Percentiles rank a stretch among this genome's conserved stretches.
Evolutionary conservation across 2,113 vertebrate genomes (phyloP).

Genomic region (Laticauda laticaudata): DNA sequence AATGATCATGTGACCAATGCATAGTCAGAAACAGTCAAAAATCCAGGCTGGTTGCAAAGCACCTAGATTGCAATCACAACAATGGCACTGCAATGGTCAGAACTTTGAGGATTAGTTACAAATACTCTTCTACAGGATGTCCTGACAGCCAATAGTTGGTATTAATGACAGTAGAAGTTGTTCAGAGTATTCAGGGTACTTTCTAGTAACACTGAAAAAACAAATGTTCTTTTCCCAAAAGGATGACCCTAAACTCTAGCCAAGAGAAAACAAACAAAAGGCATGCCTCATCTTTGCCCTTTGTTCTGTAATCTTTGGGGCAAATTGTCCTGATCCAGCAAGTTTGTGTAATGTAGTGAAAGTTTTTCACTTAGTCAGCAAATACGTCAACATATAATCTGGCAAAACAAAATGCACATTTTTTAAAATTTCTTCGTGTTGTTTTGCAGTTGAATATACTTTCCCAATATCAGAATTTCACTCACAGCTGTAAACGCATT

Average conservation of each 20-base stretch:
- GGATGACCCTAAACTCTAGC: not conserved
- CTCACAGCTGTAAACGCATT: not conserved
- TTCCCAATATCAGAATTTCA: not conserved
- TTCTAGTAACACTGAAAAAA: not conserved
- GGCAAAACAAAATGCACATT: not conserved
- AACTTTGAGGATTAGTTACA: not conserved
- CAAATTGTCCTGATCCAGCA: conserved; percentile 10
- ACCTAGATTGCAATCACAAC: not conserved
- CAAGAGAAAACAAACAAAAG: not conserved
- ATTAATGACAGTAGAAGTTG: not conserved
- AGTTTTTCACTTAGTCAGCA: conserved; percentile 10
- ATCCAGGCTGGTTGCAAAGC: not conserved
- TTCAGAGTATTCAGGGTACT: not conserved
- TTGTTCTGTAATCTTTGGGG: not conserved
- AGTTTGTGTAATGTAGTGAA: not conserved
- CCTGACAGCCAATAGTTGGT: not conserved
- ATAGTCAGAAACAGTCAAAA: not conserved
- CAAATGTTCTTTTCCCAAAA: not conserved
- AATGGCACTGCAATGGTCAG: not conserved
- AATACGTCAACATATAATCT: not conserved
- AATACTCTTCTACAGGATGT: not conserved
- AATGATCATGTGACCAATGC: not conserved
- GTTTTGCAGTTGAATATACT: not conserved
- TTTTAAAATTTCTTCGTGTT: not conserved
- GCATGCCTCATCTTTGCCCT: not conserved